phyloP scores from a whole-genome alignment of 2,888 invertebrate species.

The Apodemia hepburni region DNA sequence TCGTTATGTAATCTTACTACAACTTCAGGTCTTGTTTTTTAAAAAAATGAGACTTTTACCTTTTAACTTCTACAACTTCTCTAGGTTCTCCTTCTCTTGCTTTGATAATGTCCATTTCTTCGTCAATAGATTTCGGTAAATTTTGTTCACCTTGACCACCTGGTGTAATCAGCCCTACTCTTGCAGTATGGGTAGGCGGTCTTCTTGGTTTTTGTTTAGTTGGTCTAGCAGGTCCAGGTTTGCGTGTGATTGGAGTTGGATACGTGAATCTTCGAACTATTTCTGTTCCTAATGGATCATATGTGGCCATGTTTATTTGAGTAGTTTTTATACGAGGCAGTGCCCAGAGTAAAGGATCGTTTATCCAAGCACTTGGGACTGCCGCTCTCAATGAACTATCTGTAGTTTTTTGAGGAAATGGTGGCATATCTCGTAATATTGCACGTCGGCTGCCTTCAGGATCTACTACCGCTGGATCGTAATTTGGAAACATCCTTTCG shows the following conservation, averaged over 20 bases:
- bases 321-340: conserved; percentile 25
- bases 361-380: conserved; percentile 30
- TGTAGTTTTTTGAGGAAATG: neutral
- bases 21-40: too few relatives aligned
- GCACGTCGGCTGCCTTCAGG: conserved; percentile 11
- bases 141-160: conserved; percentile 22
- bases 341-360: conserved; percentile 26
- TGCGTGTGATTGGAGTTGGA: conserved; percentile 35
- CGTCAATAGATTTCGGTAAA: conserved; percentile 33
- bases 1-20: too few relatives aligned
- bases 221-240: conserved; percentile 34
- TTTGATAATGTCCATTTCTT: conserved; percentile 36
- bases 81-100: conserved; percentile 36
- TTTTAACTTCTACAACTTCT: conserved; percentile 34
- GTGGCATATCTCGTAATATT: conserved; percentile 14
- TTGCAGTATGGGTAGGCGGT: conserved; percentile 19
- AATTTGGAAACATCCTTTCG: neutral
- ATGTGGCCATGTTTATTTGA: neutral
- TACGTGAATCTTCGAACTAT: conserved; percentile 27
- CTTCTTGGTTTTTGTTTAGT: conserved; percentile 24
- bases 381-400: conserved; percentile 25
- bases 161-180: conserved; percentile 11
- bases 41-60: conserved; percentile 16
- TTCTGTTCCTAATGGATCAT: conserved; percentile 11
- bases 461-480: neutral